Evolutionary conservation across 23 tunicate genomes (phyloP), one percentile per base, ranked within the genome.

Genomic region (Trididemnum clinides): DNA sequence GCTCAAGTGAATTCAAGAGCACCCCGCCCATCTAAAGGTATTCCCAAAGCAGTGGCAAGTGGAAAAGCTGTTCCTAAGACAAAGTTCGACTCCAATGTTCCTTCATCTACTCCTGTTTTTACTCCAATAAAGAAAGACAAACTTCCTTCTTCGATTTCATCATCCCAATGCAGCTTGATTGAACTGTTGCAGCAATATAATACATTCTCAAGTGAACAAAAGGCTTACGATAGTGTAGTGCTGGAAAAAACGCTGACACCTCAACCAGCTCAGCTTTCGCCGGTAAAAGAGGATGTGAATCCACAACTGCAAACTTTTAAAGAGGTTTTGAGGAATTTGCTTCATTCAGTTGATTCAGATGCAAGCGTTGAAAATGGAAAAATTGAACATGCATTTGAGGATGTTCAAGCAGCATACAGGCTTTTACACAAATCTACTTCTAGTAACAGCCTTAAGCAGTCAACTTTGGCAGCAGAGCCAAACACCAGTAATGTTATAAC

Each of bases 41-140:
- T 74, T 37, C 0, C 66, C 3, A 79, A 57, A 6, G 27, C 2
- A 1, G 50, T 15, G 34, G 34, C 19, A 31, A 32, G 1, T 54
- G 23, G 39, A 1, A 39, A 79, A 57, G 7, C 31, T 10, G 37
- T 29, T 28, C 7, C 36, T 4, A 85, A 57, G 7, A 87, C 91
- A 19, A 80, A 51, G 29, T 87, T 50, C 70, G 72, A 87, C 71
- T 57, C 51, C n/a, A 64, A 80, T 33, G 39, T 87, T 31, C 91
- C 91, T 34, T 92, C 97, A 22, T 92, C 97, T 33, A 92, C 97
- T 2, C 97, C 97, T 2, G 34, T 87, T 0, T 39, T 82, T 33
- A 86, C 97, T 34, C 97, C 97, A 0, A 77, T 78, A 0, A 92
- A 92, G 49, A 62, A 39, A 32, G 97, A 87, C 31, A 92, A 79